Evolutionary conservation across 1,140 invertebrate genomes (phyloP).

Genomic region (Agrypnia vestita): DNA sequence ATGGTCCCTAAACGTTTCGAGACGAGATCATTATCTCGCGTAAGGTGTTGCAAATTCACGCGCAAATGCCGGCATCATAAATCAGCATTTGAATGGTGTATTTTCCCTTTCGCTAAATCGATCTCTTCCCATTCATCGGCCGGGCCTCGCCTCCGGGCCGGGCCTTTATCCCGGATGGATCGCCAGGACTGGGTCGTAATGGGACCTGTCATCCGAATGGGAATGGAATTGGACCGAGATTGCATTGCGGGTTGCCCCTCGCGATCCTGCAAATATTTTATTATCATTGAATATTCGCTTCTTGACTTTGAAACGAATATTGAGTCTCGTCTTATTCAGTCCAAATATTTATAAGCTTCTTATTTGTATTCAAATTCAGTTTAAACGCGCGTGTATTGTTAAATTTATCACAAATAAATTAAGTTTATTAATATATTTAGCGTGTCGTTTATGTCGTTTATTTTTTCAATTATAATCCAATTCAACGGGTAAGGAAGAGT

Average conservation of each 20-base stretch:
- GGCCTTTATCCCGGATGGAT: conserved; percentile 15
- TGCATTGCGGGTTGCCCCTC: background rate
- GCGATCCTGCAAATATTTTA: too few relatives aligned
- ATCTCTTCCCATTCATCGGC: conserved; percentile 1
- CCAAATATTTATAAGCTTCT: too few relatives aligned
- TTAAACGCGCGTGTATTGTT: too few relatives aligned
- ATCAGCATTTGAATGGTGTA: conserved; percentile 35
- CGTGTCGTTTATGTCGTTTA: too few relatives aligned
- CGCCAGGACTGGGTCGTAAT: conserved; percentile 10
- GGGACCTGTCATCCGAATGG: conserved; percentile 23
- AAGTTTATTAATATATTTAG: too few relatives aligned
- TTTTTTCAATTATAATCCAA: too few relatives aligned
- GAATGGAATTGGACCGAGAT: conserved; percentile 34
- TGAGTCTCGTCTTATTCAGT: too few relatives aligned
- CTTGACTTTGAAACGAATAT: too few relatives aligned
- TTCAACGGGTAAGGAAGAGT: too few relatives aligned
- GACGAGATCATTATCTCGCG: conserved; percentile 20
- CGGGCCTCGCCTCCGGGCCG: conserved; percentile 17
- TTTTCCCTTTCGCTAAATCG: conserved; percentile 42
- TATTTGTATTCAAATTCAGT: too few relatives aligned
- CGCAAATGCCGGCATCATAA: conserved; percentile 23
- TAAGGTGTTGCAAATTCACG: conserved; percentile 27
- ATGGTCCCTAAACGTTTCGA: conserved; percentile 7
- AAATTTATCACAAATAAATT: too few relatives aligned
- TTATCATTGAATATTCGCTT: too few relatives aligned